phyloP scores from a whole-genome alignment of 1,140 invertebrate species.

The Melipona quadrifasciata region DNA sequence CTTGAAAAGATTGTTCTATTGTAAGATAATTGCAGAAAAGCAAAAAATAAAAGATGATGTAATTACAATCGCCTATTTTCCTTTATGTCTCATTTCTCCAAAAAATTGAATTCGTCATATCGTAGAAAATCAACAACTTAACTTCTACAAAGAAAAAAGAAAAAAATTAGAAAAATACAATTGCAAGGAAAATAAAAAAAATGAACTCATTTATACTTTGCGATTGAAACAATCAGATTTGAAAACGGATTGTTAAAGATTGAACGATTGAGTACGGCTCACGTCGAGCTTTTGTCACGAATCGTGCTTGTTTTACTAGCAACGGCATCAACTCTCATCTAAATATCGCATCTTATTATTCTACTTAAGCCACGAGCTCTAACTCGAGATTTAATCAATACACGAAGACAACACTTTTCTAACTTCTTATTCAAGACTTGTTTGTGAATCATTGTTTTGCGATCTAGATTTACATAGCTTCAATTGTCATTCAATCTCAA shows the following conservation, averaged over 20 bases:
- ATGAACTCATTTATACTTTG: not conserved
- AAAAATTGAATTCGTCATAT: not conserved
- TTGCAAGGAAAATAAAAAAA: not conserved
- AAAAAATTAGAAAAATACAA: not conserved
- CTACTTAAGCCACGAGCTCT: not conserved
- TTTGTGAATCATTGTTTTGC: not conserved
- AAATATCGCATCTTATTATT: constrained; percentile 4
- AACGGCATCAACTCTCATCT: not conserved
- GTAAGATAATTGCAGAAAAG: not conserved
- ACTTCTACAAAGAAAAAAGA: not conserved
- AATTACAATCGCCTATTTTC: not conserved
- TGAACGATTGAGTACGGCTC: not conserved
- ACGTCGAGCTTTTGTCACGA: not conserved
- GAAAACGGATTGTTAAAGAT: not conserved
- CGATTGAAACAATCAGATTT: not conserved
- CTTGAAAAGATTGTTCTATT: not conserved
- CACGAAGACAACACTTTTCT: not conserved
- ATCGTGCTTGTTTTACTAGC: not conserved
- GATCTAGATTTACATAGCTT: not conserved
- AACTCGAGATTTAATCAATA: not conserved
- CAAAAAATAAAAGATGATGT: not conserved
- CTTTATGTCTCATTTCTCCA: no score
- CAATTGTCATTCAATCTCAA: not conserved
- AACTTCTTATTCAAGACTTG: not conserved
- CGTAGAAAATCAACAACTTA: not conserved